Evolutionary conservation across 2,888 invertebrate genomes (phyloP).

Genomic region (Brachyptera risi): DNA sequence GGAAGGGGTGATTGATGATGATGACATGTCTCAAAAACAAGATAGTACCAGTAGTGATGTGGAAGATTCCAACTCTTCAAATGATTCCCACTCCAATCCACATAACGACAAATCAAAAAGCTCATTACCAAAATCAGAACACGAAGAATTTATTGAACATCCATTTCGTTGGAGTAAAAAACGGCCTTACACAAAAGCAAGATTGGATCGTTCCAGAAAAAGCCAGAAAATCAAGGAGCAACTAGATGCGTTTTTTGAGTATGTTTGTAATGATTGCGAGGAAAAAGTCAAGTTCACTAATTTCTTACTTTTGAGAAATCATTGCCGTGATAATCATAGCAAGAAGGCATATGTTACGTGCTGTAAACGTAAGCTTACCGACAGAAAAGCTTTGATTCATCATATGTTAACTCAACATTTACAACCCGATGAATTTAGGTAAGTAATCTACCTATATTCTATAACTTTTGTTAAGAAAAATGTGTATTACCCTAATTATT

Average conservation of each 20-base stretch:
- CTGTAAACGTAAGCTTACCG: background rate
- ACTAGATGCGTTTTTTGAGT: background rate
- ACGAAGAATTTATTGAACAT: background rate
- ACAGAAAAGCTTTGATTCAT: background rate
- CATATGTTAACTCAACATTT: background rate
- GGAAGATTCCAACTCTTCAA: no score
- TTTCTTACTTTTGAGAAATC: background rate
- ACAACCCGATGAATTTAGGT: conserved; percentile 6
- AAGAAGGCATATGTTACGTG: background rate
- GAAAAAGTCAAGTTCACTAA: background rate
- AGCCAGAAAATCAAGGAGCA: background rate
- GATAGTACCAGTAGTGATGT: no score
- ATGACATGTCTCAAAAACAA: background rate
- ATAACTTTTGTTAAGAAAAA: no score
- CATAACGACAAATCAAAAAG: background rate
- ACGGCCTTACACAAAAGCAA: background rate
- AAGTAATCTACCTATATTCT: background rate
- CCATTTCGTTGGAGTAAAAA: background rate
- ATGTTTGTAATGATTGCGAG: background rate
- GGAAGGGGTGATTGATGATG: background rate
- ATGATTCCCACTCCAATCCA: no score
- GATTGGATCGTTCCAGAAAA: background rate
- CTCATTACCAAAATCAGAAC: background rate
- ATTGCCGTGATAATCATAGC: background rate
- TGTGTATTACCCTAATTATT: no score